Evolutionary conservation across 2,113 vertebrate species (phyloP), one percentile per base, ranked within the genome.

Genomic region (Pangasianodon gigas): DNA sequence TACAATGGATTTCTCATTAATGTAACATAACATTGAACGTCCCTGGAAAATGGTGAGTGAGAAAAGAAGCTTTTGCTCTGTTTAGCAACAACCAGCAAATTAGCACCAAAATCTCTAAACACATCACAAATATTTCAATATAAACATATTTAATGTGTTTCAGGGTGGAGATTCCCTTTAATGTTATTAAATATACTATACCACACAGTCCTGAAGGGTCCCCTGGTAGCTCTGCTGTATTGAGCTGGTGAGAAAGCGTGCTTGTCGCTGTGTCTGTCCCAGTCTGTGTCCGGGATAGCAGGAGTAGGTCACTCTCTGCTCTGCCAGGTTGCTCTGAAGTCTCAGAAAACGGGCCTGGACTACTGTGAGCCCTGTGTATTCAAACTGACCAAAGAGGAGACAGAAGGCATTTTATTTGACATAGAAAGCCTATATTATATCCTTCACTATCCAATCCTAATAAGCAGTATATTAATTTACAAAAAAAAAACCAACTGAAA

Each of bases 321-420:
- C 24, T 3, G 95, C 97, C 0, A 89, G 89, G 74, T 0, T 89
- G 90, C 97, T 98, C 91, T 97, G 97, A 88, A 98, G 94, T 91
- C 95, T 95, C 84, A 98, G 94, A 88, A 98, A 98, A 19, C 97
- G 96, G 51, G 97, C 95, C 96, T 98, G 97, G 80, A 98, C 97
- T 8, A 96, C 87, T 52, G 92, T 95, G 87, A 95, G 94, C 8
- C 95, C 97, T 4, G 89, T 92, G 74, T 97, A 98, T 46, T 96
- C 90, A 93, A 98, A 96, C 97, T 98, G 93, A 26, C 7, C 74
- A 71, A 48, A 89, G 5, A 60, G 32, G 46, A 46, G 67, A 10
- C 32, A 16, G 44, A 89, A 69, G 79, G 32, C 13, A 37, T 56
- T 62, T 56, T 46, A 75, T 87, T 26, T 75, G 6, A 83, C 46